Base-by-base conservation (phyloP, 2,797 vertebrate genomes). In the Iguana delicatissima region DNA sequence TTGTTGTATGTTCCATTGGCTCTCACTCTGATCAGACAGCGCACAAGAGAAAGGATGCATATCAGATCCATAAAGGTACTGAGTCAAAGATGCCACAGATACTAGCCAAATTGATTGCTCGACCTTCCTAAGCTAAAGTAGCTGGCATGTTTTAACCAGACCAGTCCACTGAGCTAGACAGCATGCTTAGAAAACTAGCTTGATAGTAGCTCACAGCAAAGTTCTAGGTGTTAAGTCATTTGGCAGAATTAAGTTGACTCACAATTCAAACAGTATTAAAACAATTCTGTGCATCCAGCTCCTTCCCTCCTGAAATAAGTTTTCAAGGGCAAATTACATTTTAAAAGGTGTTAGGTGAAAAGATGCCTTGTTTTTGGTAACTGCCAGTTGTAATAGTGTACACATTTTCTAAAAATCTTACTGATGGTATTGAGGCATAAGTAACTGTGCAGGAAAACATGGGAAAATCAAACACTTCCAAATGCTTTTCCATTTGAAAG, bases 181-280 rank as follows among this genome's bases (percentile, higher is more conserved):
- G 46, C n/a, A 81, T 67, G 22, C 50, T 88, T 55, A 55, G n/a
- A 38, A 76, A 86, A 57, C 72, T 76, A 73, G 85, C 85, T 59
- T 72, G 77, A 91, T 6, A 76, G 10, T 35, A 81, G 22, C 80
- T 80, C 50, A 80, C 3, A 94, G 89, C 52, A 72, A 85, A 90
- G 24, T 57, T 80, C 10, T 72, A 24, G 50, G 35, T 32, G 46
- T n/a, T 35, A 57, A 84, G 80, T 85, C 59, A 80, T 80, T 57
- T 46, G 64, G 38, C n/a, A 69, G 52, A 80, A 72, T 79, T 69
- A 89, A 57, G n/a, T 73, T 82, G 83, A 80, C 87, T 46, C 89
- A 8, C 77, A 79, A 82, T 89, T 35, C 88, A 13, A 8, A 85
- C 0, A 0, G 90, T 42, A 72, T 9, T 85, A 57, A 55, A 85